Conservation (phyloP, 2,113 vertebrate genomes). For the Neolamprologus toae region DNA sequence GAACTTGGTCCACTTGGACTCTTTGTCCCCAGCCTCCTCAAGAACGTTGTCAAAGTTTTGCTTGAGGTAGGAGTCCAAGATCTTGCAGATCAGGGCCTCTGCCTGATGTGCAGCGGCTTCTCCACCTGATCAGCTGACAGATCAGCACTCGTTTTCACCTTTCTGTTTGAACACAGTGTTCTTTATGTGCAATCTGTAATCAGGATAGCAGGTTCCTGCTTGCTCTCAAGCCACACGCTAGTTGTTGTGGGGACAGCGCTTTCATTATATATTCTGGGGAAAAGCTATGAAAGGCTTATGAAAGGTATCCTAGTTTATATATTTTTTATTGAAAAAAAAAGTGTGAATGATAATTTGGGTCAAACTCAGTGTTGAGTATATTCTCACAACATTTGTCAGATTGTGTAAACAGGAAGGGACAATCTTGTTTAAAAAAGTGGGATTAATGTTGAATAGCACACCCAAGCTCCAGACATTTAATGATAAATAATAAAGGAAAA, state of each 20-base stretch:
- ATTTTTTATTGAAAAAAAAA: neutral
- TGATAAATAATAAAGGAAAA: neutral
- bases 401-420: neutral
- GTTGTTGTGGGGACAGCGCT: neutral
- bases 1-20: neutral
- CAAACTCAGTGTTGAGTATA: neutral
- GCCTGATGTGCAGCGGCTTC: neutral
- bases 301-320: neutral
- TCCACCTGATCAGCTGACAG: neutral
- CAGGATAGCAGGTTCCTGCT: neutral
- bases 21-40: neutral
- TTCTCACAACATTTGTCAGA: fast-evolving
- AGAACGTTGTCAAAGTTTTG: neutral
- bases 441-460: neutral
- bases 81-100: neutral
- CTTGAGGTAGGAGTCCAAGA: neutral
- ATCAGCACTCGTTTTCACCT: neutral
- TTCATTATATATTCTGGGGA: neutral
- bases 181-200: neutral
- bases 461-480: neutral
- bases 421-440: neutral
- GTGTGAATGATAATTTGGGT: neutral
- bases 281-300: neutral
- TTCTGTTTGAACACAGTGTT: neutral
- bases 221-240: neutral